A percentile compares a stretch with the other conserved stretches of the same genome.
phyloP scores from a whole-genome alignment of 2,797 vertebrate species.

The Melanotaenia nigrans region DNA sequence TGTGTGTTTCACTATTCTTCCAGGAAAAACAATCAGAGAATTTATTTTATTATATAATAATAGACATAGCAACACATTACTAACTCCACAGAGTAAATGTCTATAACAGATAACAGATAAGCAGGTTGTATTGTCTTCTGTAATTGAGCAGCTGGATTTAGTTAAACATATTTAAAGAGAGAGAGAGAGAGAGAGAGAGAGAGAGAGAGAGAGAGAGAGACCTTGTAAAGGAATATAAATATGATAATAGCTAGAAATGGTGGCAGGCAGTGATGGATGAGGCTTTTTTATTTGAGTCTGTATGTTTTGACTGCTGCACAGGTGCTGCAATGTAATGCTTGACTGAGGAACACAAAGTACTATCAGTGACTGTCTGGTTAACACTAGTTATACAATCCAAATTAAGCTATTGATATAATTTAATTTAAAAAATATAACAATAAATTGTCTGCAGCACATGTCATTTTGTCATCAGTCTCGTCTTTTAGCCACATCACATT shows the following conservation, averaged over 20 bases:
- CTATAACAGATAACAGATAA: constrained; percentile 14
- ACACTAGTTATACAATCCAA: constrained; percentile 17
- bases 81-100: constrained; percentile 6
- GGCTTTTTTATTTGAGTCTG: not conserved
- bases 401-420: not conserved
- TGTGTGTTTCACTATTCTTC: too few relatives aligned
- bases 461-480: not conserved
- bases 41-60: not conserved
- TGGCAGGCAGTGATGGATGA: too few relatives aligned
- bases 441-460: not conserved
- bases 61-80: constrained; percentile 28
- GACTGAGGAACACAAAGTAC: constrained; percentile 8
- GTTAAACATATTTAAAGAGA: constrained; percentile 10
- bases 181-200: too few relatives aligned
- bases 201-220: too few relatives aligned
- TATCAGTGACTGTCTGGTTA: constrained; percentile 10
- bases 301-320: constrained; percentile 63
- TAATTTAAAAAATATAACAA: too few relatives aligned
- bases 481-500: constrained; percentile 7
- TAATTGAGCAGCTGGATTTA: constrained; percentile 13
- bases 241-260: too few relatives aligned
- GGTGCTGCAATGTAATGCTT: constrained; percentile 25
- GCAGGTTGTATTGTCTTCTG: constrained; percentile 47
- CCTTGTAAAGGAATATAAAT: too few relatives aligned
- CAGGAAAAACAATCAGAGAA: too few relatives aligned